These are phyloP conservation scores for Drosophila borborema DNA, from an alignment of 2,888 invertebrate species.

Conservation along the genomic window DNA sequence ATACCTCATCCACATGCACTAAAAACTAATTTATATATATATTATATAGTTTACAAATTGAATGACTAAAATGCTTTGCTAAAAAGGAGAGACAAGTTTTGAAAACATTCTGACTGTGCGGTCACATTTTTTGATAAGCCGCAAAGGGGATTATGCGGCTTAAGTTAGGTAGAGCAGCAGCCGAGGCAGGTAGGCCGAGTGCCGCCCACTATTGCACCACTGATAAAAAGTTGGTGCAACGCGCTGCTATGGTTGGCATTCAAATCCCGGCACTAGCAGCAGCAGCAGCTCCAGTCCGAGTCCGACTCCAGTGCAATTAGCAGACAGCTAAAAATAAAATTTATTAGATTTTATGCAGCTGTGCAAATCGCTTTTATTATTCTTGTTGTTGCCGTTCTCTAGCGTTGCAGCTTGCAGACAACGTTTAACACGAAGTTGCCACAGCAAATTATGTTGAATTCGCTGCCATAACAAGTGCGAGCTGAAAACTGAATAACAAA, in stretches of 20 bases:
- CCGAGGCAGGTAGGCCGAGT: background rate
- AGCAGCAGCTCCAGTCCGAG: background rate
- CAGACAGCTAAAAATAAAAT: conserved; percentile 75
- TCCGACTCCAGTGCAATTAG: conserved; percentile 64
- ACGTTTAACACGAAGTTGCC: conserved; percentile 31
- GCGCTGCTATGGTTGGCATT: conserved; percentile 21
- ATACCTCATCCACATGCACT: background rate
- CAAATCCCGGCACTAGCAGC: background rate
- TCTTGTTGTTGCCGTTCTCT: conserved; percentile 11
- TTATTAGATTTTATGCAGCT: conserved; percentile 68
- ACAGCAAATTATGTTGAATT: conserved; percentile 17
- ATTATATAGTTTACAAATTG: conserved; percentile 19
- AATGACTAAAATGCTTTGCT: conserved; percentile 18
- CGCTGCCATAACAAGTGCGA: conserved; percentile 31
- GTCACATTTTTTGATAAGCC: conserved; percentile 53
- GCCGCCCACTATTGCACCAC: conserved; percentile 20
- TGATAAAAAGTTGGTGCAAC: conserved; percentile 67
- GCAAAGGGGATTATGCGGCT: conserved; percentile 59
- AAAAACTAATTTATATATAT: conserved; percentile 1
- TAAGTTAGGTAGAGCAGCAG: background rate
- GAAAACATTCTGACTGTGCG: conserved; percentile 5
- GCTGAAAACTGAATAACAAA: background rate
- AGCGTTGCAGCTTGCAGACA: conserved; percentile 32
- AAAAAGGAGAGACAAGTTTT: background rate
- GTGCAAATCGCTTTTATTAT: conserved; percentile 33